phyloP scores from a whole-genome alignment of 1,140 invertebrate species.

The Mylabris phalerata region DNA sequence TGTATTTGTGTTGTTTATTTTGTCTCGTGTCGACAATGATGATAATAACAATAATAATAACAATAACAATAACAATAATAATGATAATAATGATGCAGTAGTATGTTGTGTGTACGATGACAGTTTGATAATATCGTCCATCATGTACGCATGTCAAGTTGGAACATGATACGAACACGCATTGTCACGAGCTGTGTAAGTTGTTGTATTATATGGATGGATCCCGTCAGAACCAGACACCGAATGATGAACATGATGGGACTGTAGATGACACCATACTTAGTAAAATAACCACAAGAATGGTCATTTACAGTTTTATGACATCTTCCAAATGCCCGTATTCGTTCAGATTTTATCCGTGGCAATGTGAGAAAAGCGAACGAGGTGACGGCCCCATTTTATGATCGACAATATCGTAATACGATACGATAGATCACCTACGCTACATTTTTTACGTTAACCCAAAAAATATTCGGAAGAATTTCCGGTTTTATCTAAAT shows the following conservation, averaged over 20 bases:
- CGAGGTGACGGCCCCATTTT: conserved; percentile 25
- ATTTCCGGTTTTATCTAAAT: no score
- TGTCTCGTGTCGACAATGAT: conserved; percentile 8
- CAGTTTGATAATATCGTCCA: conserved; percentile 16
- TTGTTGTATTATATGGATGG: background rate
- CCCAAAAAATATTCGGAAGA: no score
- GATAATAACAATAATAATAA: no score
- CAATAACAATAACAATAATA: conserved; percentile 8
- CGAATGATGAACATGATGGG: conserved; percentile 29
- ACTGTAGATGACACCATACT: conserved; percentile 33
- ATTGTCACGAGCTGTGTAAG: conserved; percentile 9
- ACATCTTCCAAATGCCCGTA: conserved; percentile 27
- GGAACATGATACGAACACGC: conserved; percentile 9
- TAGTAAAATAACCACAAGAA: conserved; percentile 38
- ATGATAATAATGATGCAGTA: conserved; percentile 7
- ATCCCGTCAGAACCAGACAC: conserved; percentile 26
- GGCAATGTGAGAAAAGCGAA: conserved; percentile 20
- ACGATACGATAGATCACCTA: background rate
- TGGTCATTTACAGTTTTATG: conserved; percentile 36
- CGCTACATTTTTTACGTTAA: no score
- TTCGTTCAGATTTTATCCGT: conserved; percentile 32
- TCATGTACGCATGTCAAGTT: conserved; percentile 17
- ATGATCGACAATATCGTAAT: conserved; percentile 26
- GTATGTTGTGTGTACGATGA: conserved; percentile 7
- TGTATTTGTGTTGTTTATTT: background rate